phyloP scores from a whole-genome alignment of 2,888 invertebrate species.

The Perdita meconis region DNA sequence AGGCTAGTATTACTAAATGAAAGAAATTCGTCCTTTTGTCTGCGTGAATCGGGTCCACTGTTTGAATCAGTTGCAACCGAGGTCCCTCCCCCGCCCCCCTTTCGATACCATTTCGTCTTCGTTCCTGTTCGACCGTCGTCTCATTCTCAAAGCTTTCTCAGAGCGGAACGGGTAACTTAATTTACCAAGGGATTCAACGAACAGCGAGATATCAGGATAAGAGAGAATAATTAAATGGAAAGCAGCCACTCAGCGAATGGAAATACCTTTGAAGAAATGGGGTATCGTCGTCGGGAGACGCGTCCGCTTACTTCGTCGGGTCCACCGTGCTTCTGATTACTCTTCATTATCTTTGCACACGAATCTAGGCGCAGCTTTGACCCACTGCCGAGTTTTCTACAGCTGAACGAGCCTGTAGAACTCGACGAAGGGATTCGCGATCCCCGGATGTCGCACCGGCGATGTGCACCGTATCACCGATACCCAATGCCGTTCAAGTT shows the following conservation, averaged over 20 bases:
- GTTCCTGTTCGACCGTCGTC: background rate
- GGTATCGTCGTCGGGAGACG: conserved; percentile 38
- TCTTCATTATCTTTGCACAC: conserved; percentile 50
- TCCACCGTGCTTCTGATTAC: conserved; percentile 37
- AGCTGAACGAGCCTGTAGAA: background rate
- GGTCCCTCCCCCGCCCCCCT: background rate
- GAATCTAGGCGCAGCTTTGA: conserved; percentile 28
- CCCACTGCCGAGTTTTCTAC: background rate
- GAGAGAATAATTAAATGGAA: conserved; percentile 68
- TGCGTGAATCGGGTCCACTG: background rate
- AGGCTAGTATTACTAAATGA: background rate
- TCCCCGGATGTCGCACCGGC: background rate
- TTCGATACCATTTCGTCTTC: background rate
- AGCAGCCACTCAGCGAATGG: conserved; percentile 58
- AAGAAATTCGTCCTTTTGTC: background rate
- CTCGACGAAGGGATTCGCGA: background rate
- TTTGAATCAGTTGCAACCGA: conserved; percentile 16
- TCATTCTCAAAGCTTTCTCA: conserved; percentile 29
- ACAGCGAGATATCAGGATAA: conserved; percentile 58
- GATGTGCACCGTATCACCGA: background rate
- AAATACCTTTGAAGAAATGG: conserved; percentile 55
- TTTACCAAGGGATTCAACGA: conserved; percentile 61
- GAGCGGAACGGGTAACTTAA: conserved; percentile 57
- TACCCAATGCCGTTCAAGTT: background rate
- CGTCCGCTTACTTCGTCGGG: conserved; percentile 16